Percentiles rank a stretch among this genome's conserved stretches.
These are phyloP conservation scores for Rhinogobio ventralis DNA, from an alignment of 2,797 vertebrate genomes.

Conservation along the genomic window DNA sequence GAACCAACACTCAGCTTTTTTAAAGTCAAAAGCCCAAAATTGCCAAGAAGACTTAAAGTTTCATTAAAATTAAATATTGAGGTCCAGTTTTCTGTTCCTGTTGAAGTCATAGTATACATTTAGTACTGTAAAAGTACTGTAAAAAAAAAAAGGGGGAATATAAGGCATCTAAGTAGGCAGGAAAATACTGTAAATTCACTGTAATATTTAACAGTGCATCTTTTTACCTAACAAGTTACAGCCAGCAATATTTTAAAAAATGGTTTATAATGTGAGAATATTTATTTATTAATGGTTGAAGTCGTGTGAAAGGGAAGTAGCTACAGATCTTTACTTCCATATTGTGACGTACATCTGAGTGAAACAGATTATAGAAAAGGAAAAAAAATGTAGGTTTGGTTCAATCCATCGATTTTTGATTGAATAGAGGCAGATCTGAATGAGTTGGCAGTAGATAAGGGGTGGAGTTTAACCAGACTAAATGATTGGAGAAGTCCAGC, in stretches of 20 bases:
- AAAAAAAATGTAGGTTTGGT: background rate
- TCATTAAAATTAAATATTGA: background rate
- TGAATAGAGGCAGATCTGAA: background rate
- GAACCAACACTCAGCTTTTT: background rate
- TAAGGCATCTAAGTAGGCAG: background rate
- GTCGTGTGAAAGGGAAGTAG: background rate
- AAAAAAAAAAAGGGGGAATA: background rate
- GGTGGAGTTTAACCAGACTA: too few species aligned
- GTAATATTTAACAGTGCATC: too few species aligned
- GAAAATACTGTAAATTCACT: too few species aligned
- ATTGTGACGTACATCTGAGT: background rate
- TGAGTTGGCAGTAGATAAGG: background rate
- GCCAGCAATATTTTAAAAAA: too few species aligned
- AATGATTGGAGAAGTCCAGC: too few species aligned
- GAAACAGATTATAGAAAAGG: background rate
- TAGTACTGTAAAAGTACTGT: background rate
- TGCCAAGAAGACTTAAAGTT: background rate
- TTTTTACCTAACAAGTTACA: too few species aligned
- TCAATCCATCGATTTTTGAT: background rate
- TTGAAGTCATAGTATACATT: background rate
- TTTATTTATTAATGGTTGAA: background rate
- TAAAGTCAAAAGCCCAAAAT: background rate
- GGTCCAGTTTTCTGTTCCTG: background rate
- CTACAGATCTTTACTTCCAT: background rate
- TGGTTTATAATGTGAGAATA: background rate